Conservation (phyloP, 2,797 vertebrate genomes). For the Taenioides sp. region DNA sequence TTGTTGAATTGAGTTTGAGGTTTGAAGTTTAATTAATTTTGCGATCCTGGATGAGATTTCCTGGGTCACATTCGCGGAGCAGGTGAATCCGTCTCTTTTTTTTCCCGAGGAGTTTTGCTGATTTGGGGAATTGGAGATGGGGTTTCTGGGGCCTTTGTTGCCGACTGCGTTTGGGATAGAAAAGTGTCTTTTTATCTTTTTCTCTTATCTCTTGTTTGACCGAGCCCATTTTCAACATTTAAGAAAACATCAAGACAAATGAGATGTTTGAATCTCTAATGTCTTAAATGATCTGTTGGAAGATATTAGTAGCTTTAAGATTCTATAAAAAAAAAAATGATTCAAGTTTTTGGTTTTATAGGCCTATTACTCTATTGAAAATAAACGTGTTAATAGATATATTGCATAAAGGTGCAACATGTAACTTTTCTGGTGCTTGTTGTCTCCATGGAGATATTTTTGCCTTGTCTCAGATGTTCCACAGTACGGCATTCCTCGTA, state of each 20-base stretch:
- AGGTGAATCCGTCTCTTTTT: conserved; percentile 4
- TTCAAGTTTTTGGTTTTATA: not conserved
- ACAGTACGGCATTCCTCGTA: too few relatives aligned
- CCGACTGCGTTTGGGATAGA: not conserved
- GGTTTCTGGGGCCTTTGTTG: not conserved
- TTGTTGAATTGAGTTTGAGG: not conserved
- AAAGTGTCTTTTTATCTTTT: not conserved
- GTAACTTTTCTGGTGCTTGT: too few relatives aligned
- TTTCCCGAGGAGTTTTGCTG: not conserved
- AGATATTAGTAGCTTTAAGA: not conserved
- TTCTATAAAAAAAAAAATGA: not conserved
- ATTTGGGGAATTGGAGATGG: not conserved
- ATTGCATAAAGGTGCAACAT: too few relatives aligned
- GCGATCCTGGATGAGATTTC: not conserved
- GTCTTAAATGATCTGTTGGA: not conserved
- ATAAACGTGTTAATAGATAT: too few relatives aligned
- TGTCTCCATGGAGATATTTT: too few relatives aligned
- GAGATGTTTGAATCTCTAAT: not conserved
- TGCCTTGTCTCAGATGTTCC: too few relatives aligned
- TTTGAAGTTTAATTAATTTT: not conserved
- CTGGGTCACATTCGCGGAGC: not conserved
- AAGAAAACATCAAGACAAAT: conserved; percentile 8
- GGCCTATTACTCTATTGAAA: not conserved
- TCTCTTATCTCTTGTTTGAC: conserved; percentile 5
- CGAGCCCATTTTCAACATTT: not conserved